These are phyloP conservation scores for Lampris megalopsis DNA, from an alignment of 2,113 vertebrate genomes.

Conservation along the genomic window DNA sequence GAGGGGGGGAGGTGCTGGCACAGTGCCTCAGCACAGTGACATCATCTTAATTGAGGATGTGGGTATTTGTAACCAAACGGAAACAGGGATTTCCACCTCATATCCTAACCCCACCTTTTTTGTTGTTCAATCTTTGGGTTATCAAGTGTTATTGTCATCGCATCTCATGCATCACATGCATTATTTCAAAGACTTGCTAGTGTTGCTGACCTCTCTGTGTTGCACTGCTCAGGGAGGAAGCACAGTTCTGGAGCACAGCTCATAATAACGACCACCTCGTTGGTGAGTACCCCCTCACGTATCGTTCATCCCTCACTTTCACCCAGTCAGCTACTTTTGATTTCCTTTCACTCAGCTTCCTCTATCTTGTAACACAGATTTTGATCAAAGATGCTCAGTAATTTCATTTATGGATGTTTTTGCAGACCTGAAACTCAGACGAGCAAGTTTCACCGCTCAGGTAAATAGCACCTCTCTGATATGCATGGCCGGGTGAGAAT, in stretches of 20 bases:
- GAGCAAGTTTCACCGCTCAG: constrained; percentile 50
- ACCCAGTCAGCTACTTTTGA: no score
- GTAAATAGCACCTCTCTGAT: constrained; percentile 51
- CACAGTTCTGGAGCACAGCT: constrained; percentile 73
- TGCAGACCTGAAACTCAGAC: constrained; percentile 70
- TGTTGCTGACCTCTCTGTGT: neutral
- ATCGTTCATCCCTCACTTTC: neutral
- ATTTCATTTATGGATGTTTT: constrained; percentile 7
- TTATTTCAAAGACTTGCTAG: neutral
- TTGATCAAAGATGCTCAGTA: neutral
- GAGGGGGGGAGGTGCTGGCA: neutral
- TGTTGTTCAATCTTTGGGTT: no score
- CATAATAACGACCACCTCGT: constrained; percentile 70
- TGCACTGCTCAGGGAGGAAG: constrained; percentile 65
- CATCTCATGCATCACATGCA: neutral
- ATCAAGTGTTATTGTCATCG: no score
- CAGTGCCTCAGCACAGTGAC: neutral
- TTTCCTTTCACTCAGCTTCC: neutral
- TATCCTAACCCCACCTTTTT: no score
- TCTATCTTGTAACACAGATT: neutral
- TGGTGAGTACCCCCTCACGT: constrained; percentile 63
- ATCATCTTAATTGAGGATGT: neutral
- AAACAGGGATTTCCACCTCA: no score
- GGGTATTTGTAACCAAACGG: no score
- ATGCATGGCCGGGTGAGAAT: neutral